A percentile compares a stretch with the other conserved stretches of the same genome.
These are phyloP conservation scores for Siniperca knerii DNA, from an alignment of 2,113 vertebrate genomes.

Conservation along the genomic window DNA sequence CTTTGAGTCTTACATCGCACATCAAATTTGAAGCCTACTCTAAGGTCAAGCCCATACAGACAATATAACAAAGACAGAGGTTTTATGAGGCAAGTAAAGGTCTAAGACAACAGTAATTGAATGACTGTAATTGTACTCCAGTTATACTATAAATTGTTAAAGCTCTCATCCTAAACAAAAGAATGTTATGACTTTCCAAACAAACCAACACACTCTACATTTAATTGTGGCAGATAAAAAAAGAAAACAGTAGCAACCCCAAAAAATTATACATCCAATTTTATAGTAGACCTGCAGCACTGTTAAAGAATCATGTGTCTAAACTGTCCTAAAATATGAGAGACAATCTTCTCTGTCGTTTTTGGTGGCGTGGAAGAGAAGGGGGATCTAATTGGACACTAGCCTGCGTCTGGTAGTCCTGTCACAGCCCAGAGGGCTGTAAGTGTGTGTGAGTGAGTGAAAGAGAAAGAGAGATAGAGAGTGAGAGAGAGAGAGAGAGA, in stretches of 20 bases:
- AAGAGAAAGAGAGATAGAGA: not conserved
- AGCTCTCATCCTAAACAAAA: slow-evolving; percentile 12
- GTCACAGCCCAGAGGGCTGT: slow-evolving; percentile 69
- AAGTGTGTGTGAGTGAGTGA: slow-evolving; percentile 29
- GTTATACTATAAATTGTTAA: not conserved
- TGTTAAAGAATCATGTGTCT: slow-evolving; percentile 36
- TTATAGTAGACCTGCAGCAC: slow-evolving; percentile 4
- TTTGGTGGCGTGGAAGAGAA: slow-evolving; percentile 41
- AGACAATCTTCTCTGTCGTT: slow-evolving; percentile 38
- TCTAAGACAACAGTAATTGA: not conserved
- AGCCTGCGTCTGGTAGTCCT: slow-evolving; percentile 74
- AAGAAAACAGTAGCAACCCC: not conserved
- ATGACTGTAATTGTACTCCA: not conserved
- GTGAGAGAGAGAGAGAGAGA: slow-evolving; percentile 37
- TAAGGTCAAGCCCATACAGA: slow-evolving; percentile 22
- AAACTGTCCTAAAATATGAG: slow-evolving; percentile 56
- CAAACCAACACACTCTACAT: not conserved
- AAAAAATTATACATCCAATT: not conserved
- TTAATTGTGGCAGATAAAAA: not conserved
- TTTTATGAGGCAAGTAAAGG: slow-evolving; percentile 3
- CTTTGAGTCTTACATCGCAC: slow-evolving; percentile 3
- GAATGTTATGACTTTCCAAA: not conserved
- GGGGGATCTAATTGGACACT: slow-evolving; percentile 60
- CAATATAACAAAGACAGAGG: slow-evolving; percentile 6
- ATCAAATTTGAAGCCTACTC: slow-evolving; percentile 21